Evolutionary conservation across 2,888 invertebrate species (phyloP).

Genomic region (Netelia virgata): DNA sequence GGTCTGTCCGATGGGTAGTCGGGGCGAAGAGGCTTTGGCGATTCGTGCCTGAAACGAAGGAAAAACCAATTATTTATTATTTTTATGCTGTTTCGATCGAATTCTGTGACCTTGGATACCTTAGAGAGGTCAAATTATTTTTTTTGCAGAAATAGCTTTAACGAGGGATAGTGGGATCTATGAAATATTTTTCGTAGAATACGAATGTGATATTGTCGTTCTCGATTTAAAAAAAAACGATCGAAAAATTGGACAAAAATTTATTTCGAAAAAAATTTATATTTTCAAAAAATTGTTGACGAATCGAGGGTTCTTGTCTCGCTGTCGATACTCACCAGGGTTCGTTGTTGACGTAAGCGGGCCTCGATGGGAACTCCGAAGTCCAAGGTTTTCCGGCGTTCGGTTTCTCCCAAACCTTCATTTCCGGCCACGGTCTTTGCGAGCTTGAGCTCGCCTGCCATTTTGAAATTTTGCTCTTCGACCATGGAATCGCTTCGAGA

Average conservation of each 20-base stretch:
- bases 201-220: too few relatives aligned
- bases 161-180: too few relatives aligned
- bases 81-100: too few relatives aligned
- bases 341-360: slow-evolving; percentile 77
- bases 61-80: too few relatives aligned
- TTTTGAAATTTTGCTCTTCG: slow-evolving; percentile 92
- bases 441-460: slow-evolving; percentile 89
- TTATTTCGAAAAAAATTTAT: neutral
- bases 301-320: too few relatives aligned
- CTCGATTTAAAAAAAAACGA: neutral
- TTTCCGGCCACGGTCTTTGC: slow-evolving; percentile 82
- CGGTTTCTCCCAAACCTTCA: slow-evolving; percentile 81
- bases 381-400: slow-evolving; percentile 80
- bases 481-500: slow-evolving; percentile 92
- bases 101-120: too few relatives aligned
- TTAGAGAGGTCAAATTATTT: too few relatives aligned
- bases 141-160: too few relatives aligned
- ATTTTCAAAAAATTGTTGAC: too few relatives aligned
- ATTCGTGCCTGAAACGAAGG: slow-evolving; percentile 77
- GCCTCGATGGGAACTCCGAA: slow-evolving; percentile 76
- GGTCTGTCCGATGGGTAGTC: slow-evolving; percentile 72
- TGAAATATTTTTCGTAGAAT: too few relatives aligned
- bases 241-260: neutral
- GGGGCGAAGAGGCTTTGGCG: slow-evolving; percentile 79
- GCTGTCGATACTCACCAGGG: slow-evolving; percentile 73